Conservation (phyloP, 2,888 invertebrate species). For the Clostera curtula region DNA sequence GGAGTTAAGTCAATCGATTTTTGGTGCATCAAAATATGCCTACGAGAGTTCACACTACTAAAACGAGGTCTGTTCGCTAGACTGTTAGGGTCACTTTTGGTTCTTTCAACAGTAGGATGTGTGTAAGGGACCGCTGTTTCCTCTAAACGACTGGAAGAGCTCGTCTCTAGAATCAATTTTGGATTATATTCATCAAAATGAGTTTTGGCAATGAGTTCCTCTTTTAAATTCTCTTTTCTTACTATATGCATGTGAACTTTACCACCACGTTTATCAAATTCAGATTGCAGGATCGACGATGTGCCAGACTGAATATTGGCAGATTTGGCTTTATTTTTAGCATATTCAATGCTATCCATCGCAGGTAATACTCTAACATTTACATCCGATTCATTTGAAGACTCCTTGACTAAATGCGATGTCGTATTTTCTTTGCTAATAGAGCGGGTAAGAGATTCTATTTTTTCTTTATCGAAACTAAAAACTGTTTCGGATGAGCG, state of each 20-base stretch:
- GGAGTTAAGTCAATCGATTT: constrained; percentile 90
- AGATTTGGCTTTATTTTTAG: constrained; percentile 66
- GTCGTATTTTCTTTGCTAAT: constrained; percentile 54
- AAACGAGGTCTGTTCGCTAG: constrained; percentile 82
- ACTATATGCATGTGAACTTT: constrained; percentile 56
- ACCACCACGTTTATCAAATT: constrained; percentile 75
- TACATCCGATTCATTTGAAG: constrained; percentile 69
- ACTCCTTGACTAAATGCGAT: constrained; percentile 62
- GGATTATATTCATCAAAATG: constrained; percentile 84
- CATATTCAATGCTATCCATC: constrained; percentile 73
- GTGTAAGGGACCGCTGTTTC: constrained; percentile 73
- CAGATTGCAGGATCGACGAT: constrained; percentile 74
- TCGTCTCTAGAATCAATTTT: constrained; percentile 72
- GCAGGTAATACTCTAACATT: constrained; percentile 65
- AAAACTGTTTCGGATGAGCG: constrained; percentile 84
- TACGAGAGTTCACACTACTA: constrained; percentile 82
- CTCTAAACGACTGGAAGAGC: constrained; percentile 67
- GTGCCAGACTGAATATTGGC: constrained; percentile 52
- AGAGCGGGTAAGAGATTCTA: constrained; percentile 80
- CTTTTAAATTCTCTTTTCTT: constrained; percentile 74
- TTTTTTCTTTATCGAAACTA: constrained; percentile 84
- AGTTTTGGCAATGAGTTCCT: constrained; percentile 79
- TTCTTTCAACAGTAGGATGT: constrained; percentile 86
- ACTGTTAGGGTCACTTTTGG: constrained; percentile 90
- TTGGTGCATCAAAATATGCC: constrained; percentile 88